These are phyloP conservation scores for Platycheirus rosarum DNA, from an alignment of 2,888 invertebrate genomes.

Conservation along the genomic window DNA sequence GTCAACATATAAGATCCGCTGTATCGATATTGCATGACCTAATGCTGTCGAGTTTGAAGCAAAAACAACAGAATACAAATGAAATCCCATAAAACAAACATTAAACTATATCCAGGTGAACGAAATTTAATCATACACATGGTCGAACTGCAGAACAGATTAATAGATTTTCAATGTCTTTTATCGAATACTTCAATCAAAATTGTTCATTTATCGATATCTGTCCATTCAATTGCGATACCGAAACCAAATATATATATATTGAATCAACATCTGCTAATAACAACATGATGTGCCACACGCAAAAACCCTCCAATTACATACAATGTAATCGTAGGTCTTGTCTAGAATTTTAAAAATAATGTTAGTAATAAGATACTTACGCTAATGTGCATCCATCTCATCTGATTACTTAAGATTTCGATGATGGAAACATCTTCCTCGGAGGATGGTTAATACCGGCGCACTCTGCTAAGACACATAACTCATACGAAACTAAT, in stretches of 20 bases:
- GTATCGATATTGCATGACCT: too few species aligned
- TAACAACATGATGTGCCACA: not conserved
- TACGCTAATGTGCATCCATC: conserved; percentile 33
- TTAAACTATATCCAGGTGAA: conserved; percentile 18
- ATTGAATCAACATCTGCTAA: conserved; percentile 15
- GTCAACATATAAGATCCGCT: too few species aligned
- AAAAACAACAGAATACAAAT: too few species aligned
- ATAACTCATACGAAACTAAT: conserved; percentile 37
- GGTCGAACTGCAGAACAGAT: not conserved
- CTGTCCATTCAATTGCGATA: not conserved
- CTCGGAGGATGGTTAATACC: conserved; percentile 10
- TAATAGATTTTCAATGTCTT: not conserved
- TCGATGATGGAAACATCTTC: conserved; percentile 52
- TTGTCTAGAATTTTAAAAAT: not conserved
- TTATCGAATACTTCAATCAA: not conserved
- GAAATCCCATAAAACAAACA: too few species aligned
- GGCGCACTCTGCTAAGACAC: conserved; percentile 11
- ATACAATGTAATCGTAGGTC: conserved; percentile 2
- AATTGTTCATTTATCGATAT: not conserved
- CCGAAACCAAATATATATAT: not conserved
- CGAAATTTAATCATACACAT: not conserved
- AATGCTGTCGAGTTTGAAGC: too few species aligned
- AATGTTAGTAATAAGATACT: conserved; percentile 14
- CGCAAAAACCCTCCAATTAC: conserved; percentile 8
- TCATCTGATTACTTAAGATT: conserved; percentile 15